Percentiles rank a stretch among this genome's conserved stretches.
Conservation (phyloP, 2,888 invertebrate species). For the Idaea dimidiata region DNA sequence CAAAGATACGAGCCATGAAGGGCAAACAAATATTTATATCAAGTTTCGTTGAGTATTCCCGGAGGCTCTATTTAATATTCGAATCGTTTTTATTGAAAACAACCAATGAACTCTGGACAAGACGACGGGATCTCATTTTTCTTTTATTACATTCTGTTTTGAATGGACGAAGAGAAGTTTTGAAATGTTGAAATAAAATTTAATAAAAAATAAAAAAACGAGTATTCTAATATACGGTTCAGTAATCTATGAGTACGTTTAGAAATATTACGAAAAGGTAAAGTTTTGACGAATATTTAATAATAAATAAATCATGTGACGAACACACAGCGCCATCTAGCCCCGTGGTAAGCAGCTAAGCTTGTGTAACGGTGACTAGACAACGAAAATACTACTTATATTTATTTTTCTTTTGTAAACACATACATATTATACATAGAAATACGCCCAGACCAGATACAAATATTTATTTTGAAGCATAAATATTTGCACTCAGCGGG, state of each 20-base stretch:
- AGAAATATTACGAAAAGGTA: background rate
- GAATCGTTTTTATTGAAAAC: slow-evolving; percentile 19
- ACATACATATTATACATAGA: no score
- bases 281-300: no score
- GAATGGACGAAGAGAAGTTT: background rate
- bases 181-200: slow-evolving; percentile 8
- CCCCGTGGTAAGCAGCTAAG: no score
- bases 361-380: no score
- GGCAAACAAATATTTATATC: slow-evolving; percentile 1
- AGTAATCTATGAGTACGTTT: slow-evolving; percentile 5
- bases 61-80: slow-evolving; percentile 1
- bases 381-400: no score
- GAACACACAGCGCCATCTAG: no score
- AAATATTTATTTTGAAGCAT: no score
- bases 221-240: background rate
- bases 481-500: no score
- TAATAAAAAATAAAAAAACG: background rate
- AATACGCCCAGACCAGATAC: no score
- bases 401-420: no score
- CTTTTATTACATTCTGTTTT: slow-evolving; percentile 19
- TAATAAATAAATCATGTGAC: no score
- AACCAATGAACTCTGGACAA: slow-evolving; percentile 21
- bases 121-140: slow-evolving; percentile 19
- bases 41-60: background rate
- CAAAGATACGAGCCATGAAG: background rate